Conservation (phyloP, 2,888 invertebrate genomes). For the Parelbella ahira region DNA sequence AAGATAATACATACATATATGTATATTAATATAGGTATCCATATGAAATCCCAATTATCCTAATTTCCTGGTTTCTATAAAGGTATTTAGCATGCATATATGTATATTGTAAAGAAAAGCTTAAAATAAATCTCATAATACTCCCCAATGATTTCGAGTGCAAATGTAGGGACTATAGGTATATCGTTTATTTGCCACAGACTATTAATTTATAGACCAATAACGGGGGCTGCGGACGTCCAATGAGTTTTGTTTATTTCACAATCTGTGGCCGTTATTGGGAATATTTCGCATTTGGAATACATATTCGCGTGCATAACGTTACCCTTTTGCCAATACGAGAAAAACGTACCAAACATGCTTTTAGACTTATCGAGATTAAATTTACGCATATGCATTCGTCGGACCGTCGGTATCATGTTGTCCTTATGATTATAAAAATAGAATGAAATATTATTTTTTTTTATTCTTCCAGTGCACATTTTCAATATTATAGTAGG, state of each 20-base stretch:
- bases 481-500: too few relatives aligned
- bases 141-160: slow-evolving; percentile 27
- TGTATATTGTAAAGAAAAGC: slow-evolving; percentile 14
- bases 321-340: slow-evolving; percentile 3
- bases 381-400: too few relatives aligned
- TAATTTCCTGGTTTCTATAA: too few relatives aligned
- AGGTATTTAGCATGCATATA: too few relatives aligned
- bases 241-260: slow-evolving; percentile 40
- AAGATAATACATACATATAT: too few relatives aligned
- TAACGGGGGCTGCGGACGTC: slow-evolving; percentile 40
- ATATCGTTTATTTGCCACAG: slow-evolving; percentile 44
- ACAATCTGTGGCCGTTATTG: slow-evolving; percentile 29
- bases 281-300: slow-evolving; percentile 20
- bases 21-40: too few relatives aligned
- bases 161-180: slow-evolving; percentile 33
- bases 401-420: too few relatives aligned
- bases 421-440: too few relatives aligned
- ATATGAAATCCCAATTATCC: too few relatives aligned
- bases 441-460: too few relatives aligned
- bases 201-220: slow-evolving; percentile 53
- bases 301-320: slow-evolving; percentile 1
- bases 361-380: too few relatives aligned
- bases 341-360: background rate
- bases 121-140: slow-evolving; percentile 23
- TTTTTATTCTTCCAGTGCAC: too few relatives aligned